phyloP scores from a whole-genome alignment of 2,113 vertebrate genomes.

The Brachyistius frenatus region DNA sequence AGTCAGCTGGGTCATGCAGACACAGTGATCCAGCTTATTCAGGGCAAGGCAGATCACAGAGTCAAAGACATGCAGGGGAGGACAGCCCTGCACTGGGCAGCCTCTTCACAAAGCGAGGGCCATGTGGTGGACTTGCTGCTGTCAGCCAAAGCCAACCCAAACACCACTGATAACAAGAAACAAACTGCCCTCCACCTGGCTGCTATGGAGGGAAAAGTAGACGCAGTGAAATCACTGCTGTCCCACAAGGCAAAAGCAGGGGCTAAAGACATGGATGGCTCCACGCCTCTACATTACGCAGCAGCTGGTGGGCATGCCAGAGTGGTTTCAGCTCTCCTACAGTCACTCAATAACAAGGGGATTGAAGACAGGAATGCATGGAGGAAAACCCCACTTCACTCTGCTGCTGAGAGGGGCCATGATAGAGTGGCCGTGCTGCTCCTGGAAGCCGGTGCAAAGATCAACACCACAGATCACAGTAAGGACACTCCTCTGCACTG shows the following conservation, averaged over 20 bases:
- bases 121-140: constrained; percentile 80
- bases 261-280: constrained; percentile 86
- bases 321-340: constrained; percentile 68
- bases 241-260: constrained; percentile 73
- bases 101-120: constrained; percentile 60
- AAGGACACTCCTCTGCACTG: constrained; percentile 86
- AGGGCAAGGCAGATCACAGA: constrained; percentile 74
- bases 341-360: constrained; percentile 75
- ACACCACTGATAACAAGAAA: constrained; percentile 81
- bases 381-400: constrained; percentile 85
- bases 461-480: constrained; percentile 82
- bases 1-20: constrained; percentile 74
- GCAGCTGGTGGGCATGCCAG: constrained; percentile 70
- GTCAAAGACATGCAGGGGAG: constrained; percentile 79
- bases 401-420: constrained; percentile 79
- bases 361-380: constrained; percentile 82
- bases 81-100: constrained; percentile 84
- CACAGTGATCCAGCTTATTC: constrained; percentile 73
- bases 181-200: constrained; percentile 85
- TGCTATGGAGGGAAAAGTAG: constrained; percentile 71
- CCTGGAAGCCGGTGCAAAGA: constrained; percentile 75
- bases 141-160: constrained; percentile 76
- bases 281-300: constrained; percentile 83
- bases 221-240: constrained; percentile 67
- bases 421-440: constrained; percentile 70